Evolutionary conservation across 1,140 invertebrate species (phyloP).

Genomic region (Lordiphosa collinella): DNA sequence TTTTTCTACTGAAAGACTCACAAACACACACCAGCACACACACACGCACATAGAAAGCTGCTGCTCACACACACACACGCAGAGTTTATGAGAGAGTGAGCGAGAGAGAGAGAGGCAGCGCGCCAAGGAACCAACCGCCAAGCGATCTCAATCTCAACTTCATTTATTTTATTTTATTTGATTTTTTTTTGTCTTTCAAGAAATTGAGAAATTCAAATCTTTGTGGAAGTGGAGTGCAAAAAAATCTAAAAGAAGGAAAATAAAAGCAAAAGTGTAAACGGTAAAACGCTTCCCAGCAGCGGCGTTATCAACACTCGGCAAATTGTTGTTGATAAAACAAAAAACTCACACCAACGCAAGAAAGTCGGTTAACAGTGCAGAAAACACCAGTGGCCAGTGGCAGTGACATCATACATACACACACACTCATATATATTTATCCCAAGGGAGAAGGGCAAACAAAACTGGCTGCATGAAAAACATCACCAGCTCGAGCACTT

Average conservation of each 20-base stretch:
- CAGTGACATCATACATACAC: constrained; percentile 32
- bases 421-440: constrained; percentile 5
- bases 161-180: constrained; percentile 3
- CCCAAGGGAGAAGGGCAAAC: neutral
- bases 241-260: constrained; percentile 8
- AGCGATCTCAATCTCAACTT: constrained; percentile 11
- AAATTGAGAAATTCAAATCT: constrained; percentile 8
- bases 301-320: constrained; percentile 3
- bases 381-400: constrained; percentile 3
- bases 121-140: constrained; percentile 5
- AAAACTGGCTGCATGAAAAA: constrained; percentile 78
- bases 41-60: constrained; percentile 10
- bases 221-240: constrained; percentile 42
- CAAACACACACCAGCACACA: constrained; percentile 8
- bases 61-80: constrained; percentile 5
- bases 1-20: constrained; percentile 56
- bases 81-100: constrained; percentile 17
- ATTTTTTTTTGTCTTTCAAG: constrained; percentile 9
- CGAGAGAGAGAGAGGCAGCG: neutral
- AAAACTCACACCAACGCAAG: neutral
- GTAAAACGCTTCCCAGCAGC: neutral
- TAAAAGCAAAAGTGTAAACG: constrained; percentile 10
- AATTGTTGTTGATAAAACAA: constrained; percentile 3
- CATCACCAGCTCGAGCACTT: constrained; percentile 76
- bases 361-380: neutral